A percentile compares a stretch with the other conserved stretches of the same genome.
These are phyloP conservation scores for Albula glossodonta DNA, from an alignment of 2,113 vertebrate genomes.

Conservation along the genomic window DNA sequence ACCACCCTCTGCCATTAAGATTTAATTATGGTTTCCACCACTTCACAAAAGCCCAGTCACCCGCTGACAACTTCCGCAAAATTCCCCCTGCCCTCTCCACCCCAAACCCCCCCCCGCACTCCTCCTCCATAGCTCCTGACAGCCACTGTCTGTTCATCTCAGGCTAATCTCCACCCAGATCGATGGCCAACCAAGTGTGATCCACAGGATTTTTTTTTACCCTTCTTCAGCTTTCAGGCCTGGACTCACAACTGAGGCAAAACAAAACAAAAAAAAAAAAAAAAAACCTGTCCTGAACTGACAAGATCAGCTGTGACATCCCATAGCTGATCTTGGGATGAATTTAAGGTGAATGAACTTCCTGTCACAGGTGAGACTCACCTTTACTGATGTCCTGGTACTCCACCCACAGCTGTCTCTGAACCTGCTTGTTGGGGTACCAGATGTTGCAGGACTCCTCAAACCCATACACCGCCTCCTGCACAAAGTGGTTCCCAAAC, in stretches of 20 bases:
- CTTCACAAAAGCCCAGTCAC: neutral
- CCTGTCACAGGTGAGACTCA: constrained; percentile 35
- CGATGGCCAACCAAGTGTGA: neutral
- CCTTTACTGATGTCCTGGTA: constrained; percentile 99
- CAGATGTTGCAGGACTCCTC: constrained; percentile 97
- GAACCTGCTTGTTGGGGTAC: constrained; percentile 97
- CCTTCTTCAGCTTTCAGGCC: neutral
- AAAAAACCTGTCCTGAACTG: neutral
- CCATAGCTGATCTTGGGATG: neutral
- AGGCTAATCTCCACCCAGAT: neutral
- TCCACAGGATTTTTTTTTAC: neutral
- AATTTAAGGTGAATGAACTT: too few relatives aligned
- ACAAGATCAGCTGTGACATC: neutral
- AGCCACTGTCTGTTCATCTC: neutral
- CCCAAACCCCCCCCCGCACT: neutral
- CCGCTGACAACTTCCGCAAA: neutral
- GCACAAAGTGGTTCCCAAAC: constrained; percentile 97
- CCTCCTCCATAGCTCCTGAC: neutral
- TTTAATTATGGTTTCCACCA: neutral
- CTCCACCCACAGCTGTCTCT: constrained; percentile 93
- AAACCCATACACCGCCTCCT: constrained; percentile 95
- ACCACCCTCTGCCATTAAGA: neutral
- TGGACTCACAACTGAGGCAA: neutral
- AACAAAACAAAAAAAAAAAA: too few relatives aligned
- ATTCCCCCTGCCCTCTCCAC: neutral